Conservation (phyloP, 2,888 invertebrate species). For the Tenthredo scrophulariae region DNA sequence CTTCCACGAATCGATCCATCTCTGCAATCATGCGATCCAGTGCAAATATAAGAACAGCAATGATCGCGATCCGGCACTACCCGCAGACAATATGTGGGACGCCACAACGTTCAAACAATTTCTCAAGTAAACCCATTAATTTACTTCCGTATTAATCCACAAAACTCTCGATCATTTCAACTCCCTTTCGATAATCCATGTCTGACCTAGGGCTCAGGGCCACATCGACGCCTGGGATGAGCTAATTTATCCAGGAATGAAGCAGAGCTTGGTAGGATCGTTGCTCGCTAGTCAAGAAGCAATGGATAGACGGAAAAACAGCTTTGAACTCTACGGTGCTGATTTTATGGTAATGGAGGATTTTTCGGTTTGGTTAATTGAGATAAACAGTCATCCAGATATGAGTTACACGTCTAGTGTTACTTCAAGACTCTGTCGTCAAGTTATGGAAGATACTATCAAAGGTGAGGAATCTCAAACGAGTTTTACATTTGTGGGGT, state of each 20-base stretch:
- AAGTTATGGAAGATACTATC: conserved; percentile 93
- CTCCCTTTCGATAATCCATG: background rate
- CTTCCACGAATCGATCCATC: conserved; percentile 94
- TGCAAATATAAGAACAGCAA: conserved; percentile 89
- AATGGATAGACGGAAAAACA: conserved; percentile 90
- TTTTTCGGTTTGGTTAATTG: conserved; percentile 94
- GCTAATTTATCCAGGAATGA: conserved; percentile 93
- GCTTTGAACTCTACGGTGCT: conserved; percentile 96
- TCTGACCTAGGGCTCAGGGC: conserved; percentile 83
- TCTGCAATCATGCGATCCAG: conserved; percentile 96
- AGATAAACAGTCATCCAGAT: conserved; percentile 96
- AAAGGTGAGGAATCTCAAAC: conserved; percentile 84
- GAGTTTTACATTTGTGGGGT: background rate
- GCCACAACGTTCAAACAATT: conserved; percentile 86
- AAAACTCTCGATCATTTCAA: conserved; percentile 73
- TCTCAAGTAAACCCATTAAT: conserved; percentile 72
- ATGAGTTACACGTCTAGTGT: conserved; percentile 94
- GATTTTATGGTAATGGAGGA: conserved; percentile 96
- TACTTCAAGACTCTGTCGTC: conserved; percentile 91
- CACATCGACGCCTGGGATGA: conserved; percentile 90
- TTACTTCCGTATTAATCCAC: conserved; percentile 25
- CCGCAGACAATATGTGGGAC: conserved; percentile 98
- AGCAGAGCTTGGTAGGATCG: conserved; percentile 87
- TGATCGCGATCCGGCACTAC: conserved; percentile 87
- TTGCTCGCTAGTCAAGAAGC: conserved; percentile 92